Evolutionary conservation across 2,113 vertebrate genomes (phyloP).

Genomic region (Coptodon bakossiorum): DNA sequence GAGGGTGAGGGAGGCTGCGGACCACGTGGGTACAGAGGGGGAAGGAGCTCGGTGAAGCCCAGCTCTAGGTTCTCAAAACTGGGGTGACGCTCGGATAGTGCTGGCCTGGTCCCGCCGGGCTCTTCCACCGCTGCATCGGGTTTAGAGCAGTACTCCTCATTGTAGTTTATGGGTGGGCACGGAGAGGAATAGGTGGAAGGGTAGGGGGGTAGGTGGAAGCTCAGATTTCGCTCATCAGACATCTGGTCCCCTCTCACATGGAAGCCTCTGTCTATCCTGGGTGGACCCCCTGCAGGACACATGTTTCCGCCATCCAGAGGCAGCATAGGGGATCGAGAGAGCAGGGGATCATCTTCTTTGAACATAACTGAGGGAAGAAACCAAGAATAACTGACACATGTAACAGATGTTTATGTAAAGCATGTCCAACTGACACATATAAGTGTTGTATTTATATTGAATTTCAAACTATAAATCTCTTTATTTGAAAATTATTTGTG

Average conservation of each 20-base stretch:
- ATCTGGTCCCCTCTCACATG: slow-evolving; percentile 24
- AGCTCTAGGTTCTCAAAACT: slow-evolving; percentile 75
- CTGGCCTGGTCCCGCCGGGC: slow-evolving; percentile 29
- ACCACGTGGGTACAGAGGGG: slow-evolving; percentile 64
- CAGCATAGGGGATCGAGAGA: slow-evolving; percentile 55
- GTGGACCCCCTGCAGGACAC: slow-evolving; percentile 29
- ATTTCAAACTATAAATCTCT: background rate
- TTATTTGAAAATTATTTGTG: background rate
- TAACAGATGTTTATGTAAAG: background rate
- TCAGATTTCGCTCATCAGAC: slow-evolving; percentile 50
- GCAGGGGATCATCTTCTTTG: slow-evolving; percentile 70
- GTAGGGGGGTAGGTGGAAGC: slow-evolving; percentile 66
- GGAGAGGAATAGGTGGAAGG: slow-evolving; percentile 61
- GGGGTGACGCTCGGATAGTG: slow-evolving; percentile 62
- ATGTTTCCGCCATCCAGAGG: slow-evolving; percentile 52
- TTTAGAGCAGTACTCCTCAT: slow-evolving; percentile 67
- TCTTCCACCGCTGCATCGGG: slow-evolving; percentile 54
- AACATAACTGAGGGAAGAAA: slow-evolving; percentile 63
- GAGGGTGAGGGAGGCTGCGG: slow-evolving; percentile 66
- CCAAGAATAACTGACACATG: background rate
- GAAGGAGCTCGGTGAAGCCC: slow-evolving; percentile 76
- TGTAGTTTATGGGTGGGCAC: slow-evolving; percentile 54
- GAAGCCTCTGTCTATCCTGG: slow-evolving; percentile 33
- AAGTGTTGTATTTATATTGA: background rate
- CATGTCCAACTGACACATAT: background rate